Conservation (phyloP, 2,888 invertebrate species). For the Drosophila rubida region DNA sequence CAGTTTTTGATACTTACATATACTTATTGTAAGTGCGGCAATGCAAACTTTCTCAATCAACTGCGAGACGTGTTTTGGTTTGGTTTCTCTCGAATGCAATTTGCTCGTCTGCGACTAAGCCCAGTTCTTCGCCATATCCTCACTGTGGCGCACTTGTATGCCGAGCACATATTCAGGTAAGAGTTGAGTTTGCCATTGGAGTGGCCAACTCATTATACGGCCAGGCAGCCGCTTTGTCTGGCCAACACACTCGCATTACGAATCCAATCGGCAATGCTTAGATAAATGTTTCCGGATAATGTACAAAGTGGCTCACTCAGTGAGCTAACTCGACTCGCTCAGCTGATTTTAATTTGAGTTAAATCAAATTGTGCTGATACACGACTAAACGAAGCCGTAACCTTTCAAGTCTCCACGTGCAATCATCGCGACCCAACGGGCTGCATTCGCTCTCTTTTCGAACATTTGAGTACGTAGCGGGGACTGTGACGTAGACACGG, state of each 20-base stretch:
- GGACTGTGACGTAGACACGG: no score
- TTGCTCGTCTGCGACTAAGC: background rate
- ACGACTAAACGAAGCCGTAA: constrained; percentile 1
- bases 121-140: constrained; percentile 3
- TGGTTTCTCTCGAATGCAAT: background rate
- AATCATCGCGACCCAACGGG: constrained; percentile 19
- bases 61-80: background rate
- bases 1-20: background rate
- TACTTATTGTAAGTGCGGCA: background rate
- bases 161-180: constrained; percentile 30
- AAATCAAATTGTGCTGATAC: constrained; percentile 57
- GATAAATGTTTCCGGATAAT: constrained; percentile 71
- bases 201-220: constrained; percentile 46
- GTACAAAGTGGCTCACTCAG: constrained; percentile 43
- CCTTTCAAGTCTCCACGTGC: constrained; percentile 8
- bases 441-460: constrained; percentile 3
- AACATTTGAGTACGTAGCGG: no score
- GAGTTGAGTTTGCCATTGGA: constrained; percentile 40
- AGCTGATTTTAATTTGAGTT: constrained; percentile 64
- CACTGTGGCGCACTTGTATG: constrained; percentile 19
- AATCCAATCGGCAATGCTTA: constrained; percentile 63
- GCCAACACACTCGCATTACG: constrained; percentile 48
- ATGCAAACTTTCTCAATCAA: background rate
- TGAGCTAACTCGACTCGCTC: constrained; percentile 37
- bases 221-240: constrained; percentile 53